Base-by-base conservation (phyloP, 1,140 invertebrate genomes). In the Lineus longissimus region DNA sequence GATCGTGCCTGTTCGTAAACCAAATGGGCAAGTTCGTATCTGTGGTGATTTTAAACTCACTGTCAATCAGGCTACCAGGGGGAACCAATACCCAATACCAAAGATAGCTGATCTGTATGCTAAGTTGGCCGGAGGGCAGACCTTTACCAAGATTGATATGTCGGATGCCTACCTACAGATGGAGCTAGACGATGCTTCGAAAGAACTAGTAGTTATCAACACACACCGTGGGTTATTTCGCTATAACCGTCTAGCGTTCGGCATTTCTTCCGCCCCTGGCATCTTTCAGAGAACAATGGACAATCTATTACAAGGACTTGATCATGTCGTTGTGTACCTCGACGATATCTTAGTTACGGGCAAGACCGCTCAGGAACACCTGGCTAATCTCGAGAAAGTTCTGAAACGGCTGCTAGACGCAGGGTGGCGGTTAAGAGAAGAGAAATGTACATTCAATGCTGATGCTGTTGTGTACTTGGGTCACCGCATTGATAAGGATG, bases 241-340 rank as follows among this genome's bases (percentile, higher is more conserved):
- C n/a, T 71, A 68, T 23, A 69, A 71, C 23, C 43, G 65, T 15
- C 30, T 71, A 33, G 60, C 58, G 13, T 74, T 84, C 73, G 84
- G 83, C 7, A 77, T 86, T 15, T 51, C 82, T 62, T 77, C 76
- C 4, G 84, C 84, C 1, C 82, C 84, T 23, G 68, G 72, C 1
- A 80, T 84, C 61, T 86, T 86, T 61, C 81, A 86, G 65, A 27
- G 76, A 57, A 72, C 79, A 31, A 81, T 86, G 30, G 80, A 84
- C 45, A 61, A 74, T 59, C 33, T 78, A 4, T 65, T 86, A 15
- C 36, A 63, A 25, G 63, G 61, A 1, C 57, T 71, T 29, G 36
- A 29, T 15, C 27, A 51, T 2, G 65, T 67, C 6, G 23, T 63
- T 17, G 33, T 62, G 23, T 51, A 45, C 0, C 30, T 68, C 1